phyloP scores from a whole-genome alignment of 2,113 vertebrate species.

The Serinus canaria region DNA sequence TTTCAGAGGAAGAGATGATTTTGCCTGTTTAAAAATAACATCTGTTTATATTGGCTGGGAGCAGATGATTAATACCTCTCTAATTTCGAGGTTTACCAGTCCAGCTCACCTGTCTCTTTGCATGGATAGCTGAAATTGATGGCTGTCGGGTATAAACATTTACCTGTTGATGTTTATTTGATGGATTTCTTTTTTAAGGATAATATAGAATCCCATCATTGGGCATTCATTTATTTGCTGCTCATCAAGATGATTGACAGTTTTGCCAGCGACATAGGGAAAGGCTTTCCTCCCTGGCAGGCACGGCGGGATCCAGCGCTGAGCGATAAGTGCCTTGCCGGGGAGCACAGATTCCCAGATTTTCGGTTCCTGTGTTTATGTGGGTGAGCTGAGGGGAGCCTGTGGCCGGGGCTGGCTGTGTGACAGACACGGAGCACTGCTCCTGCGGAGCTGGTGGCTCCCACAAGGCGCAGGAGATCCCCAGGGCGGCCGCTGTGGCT shows the following conservation, averaged over 20 bases:
- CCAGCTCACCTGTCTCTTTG: slow-evolving; percentile 83
- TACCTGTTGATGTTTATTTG: slow-evolving; percentile 84
- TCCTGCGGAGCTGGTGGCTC: not conserved
- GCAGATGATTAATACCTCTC: slow-evolving; percentile 80
- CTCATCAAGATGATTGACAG: slow-evolving; percentile 84
- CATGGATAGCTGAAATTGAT: slow-evolving; percentile 83
- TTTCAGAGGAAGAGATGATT: slow-evolving; percentile 80
- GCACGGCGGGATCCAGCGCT: slow-evolving; percentile 51
- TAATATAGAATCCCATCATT: slow-evolving; percentile 83
- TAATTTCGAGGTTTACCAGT: slow-evolving; percentile 87
- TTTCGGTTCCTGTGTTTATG: slow-evolving; percentile 4
- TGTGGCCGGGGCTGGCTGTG: not conserved
- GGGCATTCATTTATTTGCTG: slow-evolving; percentile 84
- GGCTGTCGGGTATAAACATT: slow-evolving; percentile 79
- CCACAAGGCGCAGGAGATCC: not conserved
- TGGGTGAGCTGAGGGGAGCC: not conserved
- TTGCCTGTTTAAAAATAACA: slow-evolving; percentile 80
- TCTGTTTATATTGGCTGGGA: slow-evolving; percentile 81
- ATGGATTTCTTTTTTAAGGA: slow-evolving; percentile 83
- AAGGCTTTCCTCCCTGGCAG: slow-evolving; percentile 68
- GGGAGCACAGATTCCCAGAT: slow-evolving; percentile 49
- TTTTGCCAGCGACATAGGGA: slow-evolving; percentile 71
- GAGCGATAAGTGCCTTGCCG: slow-evolving; percentile 52
- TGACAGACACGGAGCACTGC: not conserved
- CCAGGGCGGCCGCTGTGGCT: not conserved